Evolutionary conservation across 2,113 vertebrate species (phyloP), one percentile per base, ranked within the genome.

Genomic region (Condylura cristata): DNA sequence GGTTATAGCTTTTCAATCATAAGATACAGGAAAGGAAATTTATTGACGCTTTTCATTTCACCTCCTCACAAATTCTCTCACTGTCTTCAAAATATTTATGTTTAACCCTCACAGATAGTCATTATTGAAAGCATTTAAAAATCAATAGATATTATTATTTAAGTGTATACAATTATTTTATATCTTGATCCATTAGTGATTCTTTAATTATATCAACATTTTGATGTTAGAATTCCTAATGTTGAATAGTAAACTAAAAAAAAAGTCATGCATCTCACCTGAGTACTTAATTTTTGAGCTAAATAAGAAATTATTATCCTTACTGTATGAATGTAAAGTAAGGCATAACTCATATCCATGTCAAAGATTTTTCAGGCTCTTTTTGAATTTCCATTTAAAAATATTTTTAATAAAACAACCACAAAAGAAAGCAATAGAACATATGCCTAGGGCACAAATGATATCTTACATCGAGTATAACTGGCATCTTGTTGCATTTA

Each of bases 321-420:
- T 2, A 70, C 28, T 78, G 78, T 75, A 24, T 92, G 30, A 96
- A 75, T 34, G 9, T 89, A 74, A 88, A 88, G 51, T 90, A 48
- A 22, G 10, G 32, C 17, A 20, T 66, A 87, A 37, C 48, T 41
- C 7, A 72, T 34, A 70, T 79, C 79, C 71, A 53, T 63, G 48
- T 6, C 7, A 87, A 22, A 6, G 39, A 44, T 26, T 80, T 53
- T 41, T 70, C 32, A 78, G 9, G 58, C 3, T 93, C 22, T 46
- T 58, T 89, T 86, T 89, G 12, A 85, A 56, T 78, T 81, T 18
- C 11, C 20, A 82, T 2, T 65, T 44, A 89, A 90, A 22, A 63
- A 51, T 61, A 61, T 81, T 91, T 84, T 91, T 72, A 93, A 60
- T 93, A 86, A 32, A 53, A 14, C 30, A 78, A 48, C 8, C 26